phyloP scores from a whole-genome alignment of 64 coral and sea anemone species.

The Stichodactyla mertensii region DNA sequence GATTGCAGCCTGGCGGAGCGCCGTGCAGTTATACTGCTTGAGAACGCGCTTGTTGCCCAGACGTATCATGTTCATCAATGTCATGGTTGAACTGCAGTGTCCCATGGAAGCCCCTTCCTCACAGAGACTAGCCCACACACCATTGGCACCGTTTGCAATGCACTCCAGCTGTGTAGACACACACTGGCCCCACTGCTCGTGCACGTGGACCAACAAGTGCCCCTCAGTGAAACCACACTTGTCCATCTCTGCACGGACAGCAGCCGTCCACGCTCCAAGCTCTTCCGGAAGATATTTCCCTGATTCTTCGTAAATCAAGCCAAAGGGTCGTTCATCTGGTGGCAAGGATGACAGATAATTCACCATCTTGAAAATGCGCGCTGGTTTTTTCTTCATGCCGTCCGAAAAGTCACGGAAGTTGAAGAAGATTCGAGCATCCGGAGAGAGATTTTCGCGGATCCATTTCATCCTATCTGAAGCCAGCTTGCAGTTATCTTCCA shows the following conservation, averaged over 20 bases:
- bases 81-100: slow-evolving; percentile 52
- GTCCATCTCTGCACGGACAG: slow-evolving; percentile 65
- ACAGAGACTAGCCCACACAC: slow-evolving; percentile 68
- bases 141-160: slow-evolving; percentile 61
- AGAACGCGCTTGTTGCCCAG: slow-evolving; percentile 69
- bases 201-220: slow-evolving; percentile 64
- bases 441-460: slow-evolving; percentile 31
- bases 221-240: slow-evolving; percentile 58
- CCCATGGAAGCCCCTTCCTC: slow-evolving; percentile 75
- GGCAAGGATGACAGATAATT: slow-evolving; percentile 31
- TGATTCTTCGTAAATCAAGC: slow-evolving; percentile 22
- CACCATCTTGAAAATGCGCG: slow-evolving; percentile 26
- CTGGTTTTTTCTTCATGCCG: slow-evolving; percentile 24
- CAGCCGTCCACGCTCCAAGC: slow-evolving; percentile 54
- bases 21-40: slow-evolving; percentile 47
- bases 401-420: slow-evolving; percentile 43
- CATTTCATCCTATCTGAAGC: slow-evolving; percentile 37
- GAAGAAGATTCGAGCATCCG: slow-evolving; percentile 33
- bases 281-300: slow-evolving; percentile 69
- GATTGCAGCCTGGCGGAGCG: slow-evolving; percentile 40
- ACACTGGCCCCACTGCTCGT: slow-evolving; percentile 56
- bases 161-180: slow-evolving; percentile 55
- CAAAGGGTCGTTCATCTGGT: slow-evolving; percentile 33
- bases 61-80: slow-evolving; percentile 71
- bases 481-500: slow-evolving; percentile 30